A percentile compares a stretch with the other conserved stretches of the same genome.
Evolutionary conservation across 2,888 invertebrate genomes (phyloP).

Genomic region (Drymonia ruficornis): DNA sequence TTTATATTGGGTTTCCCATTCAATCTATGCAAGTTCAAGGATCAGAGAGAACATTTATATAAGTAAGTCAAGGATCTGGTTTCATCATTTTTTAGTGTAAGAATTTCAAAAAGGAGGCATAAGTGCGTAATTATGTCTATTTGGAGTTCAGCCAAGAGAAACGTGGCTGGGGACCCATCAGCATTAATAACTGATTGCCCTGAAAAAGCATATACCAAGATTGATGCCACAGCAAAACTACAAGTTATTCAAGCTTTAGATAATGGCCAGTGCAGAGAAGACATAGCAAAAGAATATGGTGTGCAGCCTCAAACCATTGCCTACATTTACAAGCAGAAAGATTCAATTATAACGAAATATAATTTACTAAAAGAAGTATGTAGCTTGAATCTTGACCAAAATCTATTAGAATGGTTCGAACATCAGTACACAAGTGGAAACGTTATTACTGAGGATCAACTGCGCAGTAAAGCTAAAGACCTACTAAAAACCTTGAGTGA

Average conservation of each 20-base stretch:
- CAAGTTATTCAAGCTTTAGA: constrained; percentile 51
- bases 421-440: constrained; percentile 38
- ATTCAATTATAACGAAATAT: constrained; percentile 43
- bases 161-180: constrained; percentile 38
- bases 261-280: constrained; percentile 47
- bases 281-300: constrained; percentile 48
- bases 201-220: constrained; percentile 36
- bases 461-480: constrained; percentile 39
- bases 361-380: constrained; percentile 35
- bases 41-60: too few relatives aligned
- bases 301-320: constrained; percentile 45
- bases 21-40: too few relatives aligned
- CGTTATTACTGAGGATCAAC: constrained; percentile 37
- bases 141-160: constrained; percentile 33
- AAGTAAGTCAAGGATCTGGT: too few relatives aligned
- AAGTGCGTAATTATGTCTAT: constrained; percentile 32
- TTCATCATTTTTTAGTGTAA: too few relatives aligned
- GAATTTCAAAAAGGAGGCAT: neutral
- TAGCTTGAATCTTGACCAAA: constrained; percentile 42
- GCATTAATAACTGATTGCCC: constrained; percentile 29
- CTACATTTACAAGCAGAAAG: constrained; percentile 48
- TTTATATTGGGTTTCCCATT: too few relatives aligned
- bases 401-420: constrained; percentile 47
- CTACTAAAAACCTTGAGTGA: constrained; percentile 38
- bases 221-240: constrained; percentile 44